Base-by-base conservation (phyloP, 2,113 vertebrate genomes). In the Deroptyus accipitrinus region DNA sequence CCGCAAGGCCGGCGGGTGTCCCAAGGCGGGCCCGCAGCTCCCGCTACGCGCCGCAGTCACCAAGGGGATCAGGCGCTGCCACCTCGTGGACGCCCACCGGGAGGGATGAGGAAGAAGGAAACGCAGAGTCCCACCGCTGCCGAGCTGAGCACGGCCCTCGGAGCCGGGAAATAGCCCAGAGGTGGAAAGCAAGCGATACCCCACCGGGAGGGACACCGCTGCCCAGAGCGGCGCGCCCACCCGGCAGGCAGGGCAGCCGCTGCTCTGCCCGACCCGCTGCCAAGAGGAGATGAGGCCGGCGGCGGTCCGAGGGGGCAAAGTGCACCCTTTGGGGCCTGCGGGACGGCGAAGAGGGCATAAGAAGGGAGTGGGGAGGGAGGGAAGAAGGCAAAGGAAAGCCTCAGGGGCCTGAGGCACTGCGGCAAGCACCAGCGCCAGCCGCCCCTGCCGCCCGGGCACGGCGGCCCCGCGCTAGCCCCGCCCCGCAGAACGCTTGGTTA, bases 331-430 rank as follows among this genome's bases (percentile, higher is more conserved):
- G 11, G 17, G 7, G 15, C 16, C 33, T 17, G 30, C 8, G 35
- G 22, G 44, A 35, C 23, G n/a, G 23, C n/a, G 13, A 22, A 9
- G 55, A n/a, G 13, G 23, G 23, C 59, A 17, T 4, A 15, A 23
- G 6, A 14, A 23, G 13, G 6, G 6, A 5, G 14, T 6, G 6
- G 17, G 3, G 10, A 48, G 19, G 20, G 5, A 18, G 11, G 3
- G 9, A 7, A 22, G 28, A 44, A 5, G 13, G 10, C 6, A 9
- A 2, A 28, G 11, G 4, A 18, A 3, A 22, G 24, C 16, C 37
- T 0, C 0, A 10, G 1, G 0, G 0, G 4, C 44, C 3, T 4
- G 10, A 10, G 3, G 12, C 1, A 4, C 30, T 31, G 30, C 10
- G 13, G 3, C 5, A 17, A 39, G 3, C 44, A 1, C 0, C 14